Conservation (phyloP, 2,888 invertebrate genomes). For the Amblyteles armatorius region DNA sequence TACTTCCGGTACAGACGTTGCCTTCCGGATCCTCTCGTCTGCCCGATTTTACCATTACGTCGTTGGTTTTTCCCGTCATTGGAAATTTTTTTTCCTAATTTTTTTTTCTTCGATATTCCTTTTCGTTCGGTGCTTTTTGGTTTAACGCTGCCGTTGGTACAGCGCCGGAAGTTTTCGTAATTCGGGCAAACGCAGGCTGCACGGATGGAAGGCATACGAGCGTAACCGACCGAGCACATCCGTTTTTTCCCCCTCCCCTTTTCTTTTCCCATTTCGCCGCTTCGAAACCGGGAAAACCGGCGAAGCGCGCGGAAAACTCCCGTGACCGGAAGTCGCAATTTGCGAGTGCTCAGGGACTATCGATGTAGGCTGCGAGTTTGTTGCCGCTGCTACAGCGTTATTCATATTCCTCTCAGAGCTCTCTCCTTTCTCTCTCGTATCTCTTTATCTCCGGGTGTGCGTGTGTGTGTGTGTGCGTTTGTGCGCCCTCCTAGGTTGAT, state of each 20-base stretch:
- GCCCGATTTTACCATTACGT: no score
- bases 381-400: conserved; percentile 9
- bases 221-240: conserved; percentile 14
- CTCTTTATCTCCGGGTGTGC: neutral
- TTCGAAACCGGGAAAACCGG: conserved; percentile 25
- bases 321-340: conserved; percentile 71
- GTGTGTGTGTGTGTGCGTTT: neutral
- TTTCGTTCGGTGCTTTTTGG: neutral
- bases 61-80: no score
- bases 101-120: neutral
- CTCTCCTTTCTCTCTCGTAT: neutral
- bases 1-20: no score
- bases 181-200: conserved; percentile 25
- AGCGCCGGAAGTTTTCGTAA: conserved; percentile 8
- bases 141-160: neutral
- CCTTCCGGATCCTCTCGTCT: no score
- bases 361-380: conserved; percentile 43
- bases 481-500: neutral
- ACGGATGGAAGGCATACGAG: conserved; percentile 9
- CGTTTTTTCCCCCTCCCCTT: conserved; percentile 5
- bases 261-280: conserved; percentile 32
- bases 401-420: conserved; percentile 12
- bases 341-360: conserved; percentile 59
- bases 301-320: conserved; percentile 66
- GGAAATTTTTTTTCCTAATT: neutral